Conservation (phyloP, 2,888 invertebrate genomes). For the Drosophila suboccidentalis region DNA sequence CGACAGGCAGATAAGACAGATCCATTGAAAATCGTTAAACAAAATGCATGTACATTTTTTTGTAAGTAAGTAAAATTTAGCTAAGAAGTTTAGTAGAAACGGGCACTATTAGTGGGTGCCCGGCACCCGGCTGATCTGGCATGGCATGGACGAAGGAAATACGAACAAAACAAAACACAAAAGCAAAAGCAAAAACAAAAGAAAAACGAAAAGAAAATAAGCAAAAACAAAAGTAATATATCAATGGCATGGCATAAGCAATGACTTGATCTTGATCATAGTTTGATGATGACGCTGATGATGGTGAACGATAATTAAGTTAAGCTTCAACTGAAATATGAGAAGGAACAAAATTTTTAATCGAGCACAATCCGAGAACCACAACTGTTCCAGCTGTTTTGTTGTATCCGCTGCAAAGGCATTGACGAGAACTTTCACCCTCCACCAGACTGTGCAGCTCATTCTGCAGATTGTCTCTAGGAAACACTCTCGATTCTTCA, state of each 20-base stretch:
- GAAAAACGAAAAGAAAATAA: slow-evolving; percentile 37
- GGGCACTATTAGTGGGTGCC: slow-evolving; percentile 74
- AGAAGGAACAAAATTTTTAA: slow-evolving; percentile 3
- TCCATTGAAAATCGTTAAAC: slow-evolving; percentile 52
- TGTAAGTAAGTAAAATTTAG: slow-evolving; percentile 75
- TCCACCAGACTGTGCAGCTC: background rate
- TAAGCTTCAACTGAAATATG: slow-evolving; percentile 33
- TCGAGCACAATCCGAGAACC: slow-evolving; percentile 6
- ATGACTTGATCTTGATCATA: slow-evolving; percentile 70
- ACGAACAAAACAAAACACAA: slow-evolving; percentile 54
- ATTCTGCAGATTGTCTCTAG: background rate
- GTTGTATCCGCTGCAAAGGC: slow-evolving; percentile 26
- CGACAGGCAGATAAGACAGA: slow-evolving; percentile 64
- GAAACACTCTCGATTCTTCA: slow-evolving; percentile 13
- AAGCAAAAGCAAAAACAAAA: slow-evolving; percentile 36
- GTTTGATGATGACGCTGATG: slow-evolving; percentile 39
- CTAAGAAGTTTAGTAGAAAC: slow-evolving; percentile 74
- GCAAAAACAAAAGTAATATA: slow-evolving; percentile 32
- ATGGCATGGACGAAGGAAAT: slow-evolving; percentile 79
- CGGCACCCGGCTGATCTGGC: slow-evolving; percentile 79
- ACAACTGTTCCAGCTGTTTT: slow-evolving; percentile 19
- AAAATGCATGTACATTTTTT: slow-evolving; percentile 53
- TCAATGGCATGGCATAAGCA: slow-evolving; percentile 62
- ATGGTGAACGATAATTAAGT: slow-evolving; percentile 46
- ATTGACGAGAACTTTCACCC: slow-evolving; percentile 29